Percentiles rank a stretch among this genome's conserved stretches.
Conservation (phyloP, 1,140 invertebrate genomes). For the Pemphigus obesinymphae region DNA sequence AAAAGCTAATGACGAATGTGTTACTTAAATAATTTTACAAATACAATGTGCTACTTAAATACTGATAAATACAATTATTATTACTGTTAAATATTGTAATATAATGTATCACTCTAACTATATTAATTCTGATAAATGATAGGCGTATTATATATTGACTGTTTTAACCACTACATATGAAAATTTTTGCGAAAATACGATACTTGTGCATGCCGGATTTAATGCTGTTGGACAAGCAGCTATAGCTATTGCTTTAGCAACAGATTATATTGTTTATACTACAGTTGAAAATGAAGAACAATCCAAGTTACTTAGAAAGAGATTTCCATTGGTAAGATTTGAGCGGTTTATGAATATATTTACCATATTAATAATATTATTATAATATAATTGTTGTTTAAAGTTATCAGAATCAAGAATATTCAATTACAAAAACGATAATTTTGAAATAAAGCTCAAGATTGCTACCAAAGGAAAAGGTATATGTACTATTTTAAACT, state of each 20-base stretch:
- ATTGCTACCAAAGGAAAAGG: conserved; percentile 37
- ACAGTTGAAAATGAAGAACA: conserved; percentile 48
- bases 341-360: neutral
- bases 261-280: conserved; percentile 55
- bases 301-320: neutral
- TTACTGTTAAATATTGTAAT: neutral
- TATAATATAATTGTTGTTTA: neutral
- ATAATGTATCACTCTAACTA: neutral
- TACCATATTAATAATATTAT: neutral
- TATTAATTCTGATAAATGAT: too few species aligned
- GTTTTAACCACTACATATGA: neutral
- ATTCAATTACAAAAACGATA: neutral
- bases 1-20: too few species aligned
- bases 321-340: neutral
- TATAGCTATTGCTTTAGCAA: conserved; percentile 57
- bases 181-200: neutral
- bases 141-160: conserved; percentile 40
- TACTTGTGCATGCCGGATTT: conserved; percentile 59
- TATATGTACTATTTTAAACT: conserved; percentile 34
- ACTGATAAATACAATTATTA: too few species aligned
- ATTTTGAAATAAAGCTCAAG: neutral
- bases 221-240: conserved; percentile 63
- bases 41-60: too few species aligned
- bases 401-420: conserved; percentile 14
- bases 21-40: too few species aligned